Evolutionary conservation across 2,113 vertebrate genomes (phyloP).

Genomic region (Dendropsophus ebraccatus): DNA sequence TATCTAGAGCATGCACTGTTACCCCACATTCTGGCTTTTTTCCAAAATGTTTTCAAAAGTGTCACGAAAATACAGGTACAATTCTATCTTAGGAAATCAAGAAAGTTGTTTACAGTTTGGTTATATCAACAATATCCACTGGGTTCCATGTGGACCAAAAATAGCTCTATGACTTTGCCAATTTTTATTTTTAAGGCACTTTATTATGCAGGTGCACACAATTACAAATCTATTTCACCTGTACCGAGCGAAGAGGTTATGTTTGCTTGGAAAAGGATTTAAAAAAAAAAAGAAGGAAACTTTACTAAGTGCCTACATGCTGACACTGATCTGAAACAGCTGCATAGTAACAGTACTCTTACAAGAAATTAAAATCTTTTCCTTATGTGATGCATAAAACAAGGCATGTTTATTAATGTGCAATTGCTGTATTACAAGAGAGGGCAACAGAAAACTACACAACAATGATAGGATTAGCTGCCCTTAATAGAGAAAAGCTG

Average conservation of each 20-base stretch:
- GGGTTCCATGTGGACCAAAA: neutral
- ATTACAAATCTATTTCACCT: constrained; percentile 43
- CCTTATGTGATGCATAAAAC: constrained; percentile 51
- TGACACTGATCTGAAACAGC: constrained; percentile 42
- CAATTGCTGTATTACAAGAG: constrained; percentile 7
- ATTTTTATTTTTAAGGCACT: neutral
- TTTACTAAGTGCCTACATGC: constrained; percentile 59
- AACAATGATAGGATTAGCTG: constrained; percentile 5
- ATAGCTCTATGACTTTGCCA: neutral
- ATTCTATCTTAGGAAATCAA: neutral
- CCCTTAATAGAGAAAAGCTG: neutral
- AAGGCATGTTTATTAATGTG: constrained; percentile 34
- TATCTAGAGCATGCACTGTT: no score
- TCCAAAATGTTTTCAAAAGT: no score
- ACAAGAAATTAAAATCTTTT: constrained; percentile 33
- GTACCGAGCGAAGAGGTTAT: constrained; percentile 7
- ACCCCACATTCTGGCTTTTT: no score
- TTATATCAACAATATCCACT: neutral
- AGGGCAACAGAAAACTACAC: constrained; percentile 11
- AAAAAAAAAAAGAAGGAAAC: constrained; percentile 28
- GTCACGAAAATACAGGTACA: no score
- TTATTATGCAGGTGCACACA: constrained; percentile 19
- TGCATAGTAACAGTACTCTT: constrained; percentile 29
- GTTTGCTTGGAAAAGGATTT: constrained; percentile 51
- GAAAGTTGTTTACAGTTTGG: neutral